Percentiles rank a stretch among this genome's conserved stretches.
These are phyloP conservation scores for Heterotilapia buettikoferi DNA, from an alignment of 2,113 vertebrate species.

Conservation along the genomic window DNA sequence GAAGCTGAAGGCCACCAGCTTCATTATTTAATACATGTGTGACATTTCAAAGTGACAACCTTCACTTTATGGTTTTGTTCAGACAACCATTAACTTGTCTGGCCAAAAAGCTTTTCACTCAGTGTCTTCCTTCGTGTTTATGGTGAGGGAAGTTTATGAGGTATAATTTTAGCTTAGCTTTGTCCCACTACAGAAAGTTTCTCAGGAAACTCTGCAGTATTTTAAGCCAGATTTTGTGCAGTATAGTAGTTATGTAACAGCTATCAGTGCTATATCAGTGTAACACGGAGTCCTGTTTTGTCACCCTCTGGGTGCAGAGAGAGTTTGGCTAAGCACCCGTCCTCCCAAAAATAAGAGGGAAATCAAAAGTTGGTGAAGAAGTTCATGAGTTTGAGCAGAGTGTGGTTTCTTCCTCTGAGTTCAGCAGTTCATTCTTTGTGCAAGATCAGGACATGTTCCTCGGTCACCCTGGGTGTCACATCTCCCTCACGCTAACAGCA, in stretches of 20 bases:
- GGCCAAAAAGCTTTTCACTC: background rate
- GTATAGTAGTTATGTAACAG: background rate
- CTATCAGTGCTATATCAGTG: background rate
- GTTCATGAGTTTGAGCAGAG: background rate
- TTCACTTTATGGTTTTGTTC: background rate
- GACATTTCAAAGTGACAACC: background rate
- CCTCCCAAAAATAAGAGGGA: background rate
- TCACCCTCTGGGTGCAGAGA: background rate
- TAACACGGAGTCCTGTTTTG: background rate
- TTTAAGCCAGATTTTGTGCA: background rate
- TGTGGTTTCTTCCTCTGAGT: background rate
- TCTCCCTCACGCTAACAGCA: slow-evolving; percentile 25
- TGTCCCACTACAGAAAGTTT: background rate
- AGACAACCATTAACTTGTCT: background rate
- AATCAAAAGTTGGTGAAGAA: background rate
- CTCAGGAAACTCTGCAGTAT: background rate
- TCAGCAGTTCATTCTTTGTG: background rate
- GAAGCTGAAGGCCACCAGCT: background rate
- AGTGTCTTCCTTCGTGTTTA: background rate
- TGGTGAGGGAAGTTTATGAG: background rate
- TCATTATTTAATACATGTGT: background rate
- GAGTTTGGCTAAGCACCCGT: background rate
- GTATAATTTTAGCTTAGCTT: background rate
- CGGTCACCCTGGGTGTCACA: slow-evolving; percentile 22
- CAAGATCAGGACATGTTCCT: slow-evolving; percentile 1